phyloP scores from a whole-genome alignment of 37 sponge, comb jelly and placozoan species.

The Spongilla lacustris region DNA sequence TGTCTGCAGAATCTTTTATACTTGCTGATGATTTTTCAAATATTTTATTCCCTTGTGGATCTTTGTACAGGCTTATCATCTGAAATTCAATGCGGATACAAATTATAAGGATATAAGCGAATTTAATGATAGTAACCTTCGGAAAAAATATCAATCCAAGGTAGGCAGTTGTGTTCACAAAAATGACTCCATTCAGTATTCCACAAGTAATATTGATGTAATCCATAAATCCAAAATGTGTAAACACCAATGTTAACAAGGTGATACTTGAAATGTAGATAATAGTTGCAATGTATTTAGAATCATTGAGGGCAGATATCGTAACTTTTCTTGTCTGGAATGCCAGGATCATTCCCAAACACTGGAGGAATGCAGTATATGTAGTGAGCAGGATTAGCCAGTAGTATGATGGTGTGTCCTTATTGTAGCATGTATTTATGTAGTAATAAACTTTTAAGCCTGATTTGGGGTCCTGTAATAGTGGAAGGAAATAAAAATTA shows the following conservation, averaged over 20 bases:
- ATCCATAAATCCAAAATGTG: slow-evolving; percentile 4
- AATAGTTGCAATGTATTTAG: slow-evolving; percentile 49
- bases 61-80: too few relatives aligned
- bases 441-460: too few relatives aligned
- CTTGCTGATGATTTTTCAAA: too few relatives aligned
- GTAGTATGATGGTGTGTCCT: too few relatives aligned
- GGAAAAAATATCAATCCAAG: slow-evolving; percentile 50
- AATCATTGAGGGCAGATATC: slow-evolving; percentile 56
- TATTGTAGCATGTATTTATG: too few relatives aligned
- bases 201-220: slow-evolving; percentile 41
- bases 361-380: slow-evolving; percentile 15
- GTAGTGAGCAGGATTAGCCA: not conserved
- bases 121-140: slow-evolving; percentile 26
- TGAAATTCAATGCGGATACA: too few relatives aligned
- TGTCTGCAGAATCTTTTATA: too few relatives aligned
- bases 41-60: too few relatives aligned
- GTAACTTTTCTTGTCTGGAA: slow-evolving; percentile 58
- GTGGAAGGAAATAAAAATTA: too few relatives aligned
- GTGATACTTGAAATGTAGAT: slow-evolving; percentile 45
- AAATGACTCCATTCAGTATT: slow-evolving; percentile 20
- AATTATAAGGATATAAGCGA: too few relatives aligned
- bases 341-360: slow-evolving; percentile 48
- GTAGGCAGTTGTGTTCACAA: slow-evolving; percentile 26
- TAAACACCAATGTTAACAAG: slow-evolving; percentile 15
- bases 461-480: too few relatives aligned